Evolutionary conservation across 2,113 vertebrate genomes (phyloP).

Genomic region (Reinhardtius hippoglossoides): DNA sequence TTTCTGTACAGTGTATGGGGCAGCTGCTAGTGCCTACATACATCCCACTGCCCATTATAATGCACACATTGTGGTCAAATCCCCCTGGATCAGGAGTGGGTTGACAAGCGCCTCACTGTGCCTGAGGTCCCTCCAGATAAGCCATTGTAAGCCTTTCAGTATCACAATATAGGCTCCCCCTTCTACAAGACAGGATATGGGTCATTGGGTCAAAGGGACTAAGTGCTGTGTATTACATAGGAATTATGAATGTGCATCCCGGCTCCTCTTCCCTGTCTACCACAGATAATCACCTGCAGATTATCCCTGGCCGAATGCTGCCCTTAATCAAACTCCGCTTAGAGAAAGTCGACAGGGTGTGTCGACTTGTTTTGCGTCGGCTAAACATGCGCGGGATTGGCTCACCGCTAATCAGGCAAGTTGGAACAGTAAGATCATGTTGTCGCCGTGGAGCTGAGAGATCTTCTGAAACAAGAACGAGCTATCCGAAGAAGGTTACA

Average conservation of each 20-base stretch:
- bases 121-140: constrained; percentile 74
- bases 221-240: constrained; percentile 72
- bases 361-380: constrained; percentile 53
- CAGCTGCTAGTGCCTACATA: constrained; percentile 67
- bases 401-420: constrained; percentile 43
- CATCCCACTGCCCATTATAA: constrained; percentile 70
- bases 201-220: constrained; percentile 75
- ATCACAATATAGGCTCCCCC: constrained; percentile 70
- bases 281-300: constrained; percentile 74
- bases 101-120: constrained; percentile 78
- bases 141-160: constrained; percentile 78
- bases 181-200: constrained; percentile 72
- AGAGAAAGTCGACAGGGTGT: constrained; percentile 58
- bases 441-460: neutral
- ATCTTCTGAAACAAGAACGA: constrained; percentile 21
- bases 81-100: constrained; percentile 68
- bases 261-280: constrained; percentile 42
- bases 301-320: constrained; percentile 63
- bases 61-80: constrained; percentile 75
- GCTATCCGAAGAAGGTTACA: constrained; percentile 29
- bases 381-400: constrained; percentile 30
- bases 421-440: constrained; percentile 11
- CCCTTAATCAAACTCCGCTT: constrained; percentile 71
- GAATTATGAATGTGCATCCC: constrained; percentile 70
- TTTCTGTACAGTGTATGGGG: constrained; percentile 62